A percentile compares a stretch with the other conserved stretches of the same genome.
These are phyloP conservation scores for Portevinia maculata DNA, from an alignment of 2,888 invertebrate genomes.

Conservation along the genomic window DNA sequence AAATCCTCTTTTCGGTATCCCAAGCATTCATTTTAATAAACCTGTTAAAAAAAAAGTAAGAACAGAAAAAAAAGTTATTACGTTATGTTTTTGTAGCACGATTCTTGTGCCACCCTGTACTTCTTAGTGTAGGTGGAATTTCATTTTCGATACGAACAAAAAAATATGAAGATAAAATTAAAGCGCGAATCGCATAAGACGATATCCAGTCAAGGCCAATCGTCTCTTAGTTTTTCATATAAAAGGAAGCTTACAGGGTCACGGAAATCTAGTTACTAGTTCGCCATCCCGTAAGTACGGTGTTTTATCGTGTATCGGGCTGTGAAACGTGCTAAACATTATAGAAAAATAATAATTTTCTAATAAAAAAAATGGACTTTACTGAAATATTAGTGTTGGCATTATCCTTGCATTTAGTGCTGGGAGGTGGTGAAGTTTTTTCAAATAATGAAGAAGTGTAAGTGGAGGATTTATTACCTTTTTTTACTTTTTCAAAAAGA, in stretches of 20 bases:
- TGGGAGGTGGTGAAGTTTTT: conserved; percentile 54
- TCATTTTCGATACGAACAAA: neutral
- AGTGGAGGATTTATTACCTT: conserved; percentile 13
- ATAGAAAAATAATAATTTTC: neutral
- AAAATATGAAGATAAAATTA: conserved; percentile 19
- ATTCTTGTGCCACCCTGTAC: too few species aligned
- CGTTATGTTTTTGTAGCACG: too few species aligned
- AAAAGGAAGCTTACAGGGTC: conserved; percentile 43
- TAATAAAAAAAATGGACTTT: conserved; percentile 32
- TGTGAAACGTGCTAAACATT: conserved; percentile 11
- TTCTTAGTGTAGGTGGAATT: neutral
- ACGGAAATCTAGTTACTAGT: conserved; percentile 49
- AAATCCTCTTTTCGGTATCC: too few species aligned
- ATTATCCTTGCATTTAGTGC: conserved; percentile 42
- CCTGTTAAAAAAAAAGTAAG: too few species aligned
- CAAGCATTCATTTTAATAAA: too few species aligned
- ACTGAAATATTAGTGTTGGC: conserved; percentile 43
- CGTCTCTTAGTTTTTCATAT: conserved; percentile 31
- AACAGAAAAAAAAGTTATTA: too few species aligned
- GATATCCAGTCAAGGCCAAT: conserved; percentile 24
- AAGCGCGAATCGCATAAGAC: conserved; percentile 3
- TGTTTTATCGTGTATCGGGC: conserved; percentile 29
- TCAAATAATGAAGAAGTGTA: conserved; percentile 55
- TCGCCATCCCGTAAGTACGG: conserved; percentile 17
- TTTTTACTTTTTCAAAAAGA: neutral